Evolutionary conservation across 2,113 vertebrate genomes (phyloP).

Genomic region (Clarias gariepinus): DNA sequence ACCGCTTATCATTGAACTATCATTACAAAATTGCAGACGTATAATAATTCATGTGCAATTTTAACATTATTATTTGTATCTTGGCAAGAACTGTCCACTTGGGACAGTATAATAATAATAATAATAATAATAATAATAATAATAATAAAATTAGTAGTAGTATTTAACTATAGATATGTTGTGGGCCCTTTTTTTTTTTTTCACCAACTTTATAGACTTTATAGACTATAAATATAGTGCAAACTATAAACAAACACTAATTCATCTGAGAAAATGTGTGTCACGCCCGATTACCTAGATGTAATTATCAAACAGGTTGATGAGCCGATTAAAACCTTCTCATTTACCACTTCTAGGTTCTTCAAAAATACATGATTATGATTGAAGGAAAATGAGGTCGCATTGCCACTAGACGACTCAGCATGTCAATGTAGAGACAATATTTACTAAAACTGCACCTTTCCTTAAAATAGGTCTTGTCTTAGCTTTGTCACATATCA

Average conservation of each 20-base stretch:
- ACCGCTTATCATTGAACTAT: no score
- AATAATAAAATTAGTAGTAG: neutral
- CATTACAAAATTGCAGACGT: no score
- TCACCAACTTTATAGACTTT: neutral
- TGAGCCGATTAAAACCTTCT: constrained; percentile 23
- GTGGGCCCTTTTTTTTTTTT: neutral
- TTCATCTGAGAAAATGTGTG: neutral
- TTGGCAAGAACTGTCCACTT: neutral
- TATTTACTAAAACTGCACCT: neutral
- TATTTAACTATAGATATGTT: neutral
- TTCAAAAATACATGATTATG: constrained; percentile 27
- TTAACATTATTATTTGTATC: neutral
- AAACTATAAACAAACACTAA: constrained; percentile 5
- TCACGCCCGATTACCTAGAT: constrained; percentile 25
- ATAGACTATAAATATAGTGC: neutral
- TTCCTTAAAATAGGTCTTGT: neutral
- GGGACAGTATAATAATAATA: neutral
- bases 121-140: neutral
- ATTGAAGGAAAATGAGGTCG: constrained; percentile 16
- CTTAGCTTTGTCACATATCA: neutral
- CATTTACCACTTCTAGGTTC: constrained; percentile 23
- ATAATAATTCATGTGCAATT: no score
- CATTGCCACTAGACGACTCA: constrained; percentile 3
- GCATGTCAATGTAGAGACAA: neutral
- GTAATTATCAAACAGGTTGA: constrained; percentile 12